Evolutionary conservation across 2,888 invertebrate genomes (phyloP).

Genomic region (Cremastinae sp.): DNA sequence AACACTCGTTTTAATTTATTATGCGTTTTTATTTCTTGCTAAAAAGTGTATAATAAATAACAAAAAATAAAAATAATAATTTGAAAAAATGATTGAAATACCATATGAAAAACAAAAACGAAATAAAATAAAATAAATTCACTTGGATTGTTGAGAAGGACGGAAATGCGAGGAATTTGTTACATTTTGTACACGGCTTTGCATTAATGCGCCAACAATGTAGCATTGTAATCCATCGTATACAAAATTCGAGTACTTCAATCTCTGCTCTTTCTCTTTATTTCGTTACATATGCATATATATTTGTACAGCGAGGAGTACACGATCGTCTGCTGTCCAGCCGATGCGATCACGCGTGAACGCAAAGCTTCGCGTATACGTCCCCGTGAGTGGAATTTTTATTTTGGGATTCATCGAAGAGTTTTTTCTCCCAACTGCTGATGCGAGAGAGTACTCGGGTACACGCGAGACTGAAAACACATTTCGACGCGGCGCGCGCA

Average conservation of each 20-base stretch:
- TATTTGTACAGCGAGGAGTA: neutral
- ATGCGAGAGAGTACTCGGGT: neutral
- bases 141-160: no score
- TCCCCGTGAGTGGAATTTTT: slow-evolving; percentile 45
- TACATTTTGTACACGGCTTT: slow-evolving; percentile 15
- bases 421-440: slow-evolving; percentile 18
- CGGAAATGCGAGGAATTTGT: no score
- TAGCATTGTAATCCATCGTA: slow-evolving; percentile 51
- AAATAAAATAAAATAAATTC: no score
- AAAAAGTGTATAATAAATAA: no score
- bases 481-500: slow-evolving; percentile 20
- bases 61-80: no score
- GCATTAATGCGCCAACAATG: slow-evolving; percentile 54
- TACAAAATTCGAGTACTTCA: neutral
- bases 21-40: no score
- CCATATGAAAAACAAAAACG: no score
- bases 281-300: no score
- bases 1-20: no score
- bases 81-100: no score
- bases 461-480: slow-evolving; percentile 20
- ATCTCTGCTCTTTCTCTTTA: slow-evolving; percentile 16
- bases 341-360: slow-evolving; percentile 49
- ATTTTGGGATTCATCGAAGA: slow-evolving; percentile 38
- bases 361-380: slow-evolving; percentile 15
- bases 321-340: slow-evolving; percentile 36